Evolutionary conservation across 2,888 invertebrate species (phyloP), one percentile per base, ranked within the genome.

Genomic region (Acleris holmiana): DNA sequence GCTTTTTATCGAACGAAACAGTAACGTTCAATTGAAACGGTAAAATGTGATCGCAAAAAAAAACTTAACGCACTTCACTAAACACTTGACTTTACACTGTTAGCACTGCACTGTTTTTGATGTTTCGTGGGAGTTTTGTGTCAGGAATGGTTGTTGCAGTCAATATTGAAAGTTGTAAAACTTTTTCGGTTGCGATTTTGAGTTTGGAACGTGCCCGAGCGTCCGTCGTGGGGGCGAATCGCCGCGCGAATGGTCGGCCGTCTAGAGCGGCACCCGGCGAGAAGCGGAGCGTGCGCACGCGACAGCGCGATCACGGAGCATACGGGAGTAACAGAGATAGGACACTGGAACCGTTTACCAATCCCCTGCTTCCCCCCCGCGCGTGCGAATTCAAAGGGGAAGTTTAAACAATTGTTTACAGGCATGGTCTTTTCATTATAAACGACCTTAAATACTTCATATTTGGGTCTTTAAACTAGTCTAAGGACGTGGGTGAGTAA

Each of bases 1-100:
- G 85, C 81, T 88, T 88, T 83, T 89, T 84, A 84, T 85, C 78
- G 80, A 88, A 86, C 85, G 77, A 86, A 90, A 89, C 89, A 89
- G 90, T 90, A 89, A 88, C 86, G 89, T 90, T 87, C 88, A 84
- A 88, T 83, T 84, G 81, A 83, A 89, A 89, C 89, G 87, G 89
- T 90, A 88, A 85, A 88, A 82, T 77, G 75, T 76, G 76, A 84
- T 83, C 81, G 85, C 83, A 84, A 83, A 86, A 85, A 81, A 84
- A 77, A 76, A 73, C 73, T 72, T 73, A 75, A 78, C 76, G 75
- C 89, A 90, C 90, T 85, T 83, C 88, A 89, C 78, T 69, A 82
- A 77, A 53, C 77, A 82, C 85, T 85, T 69, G 69, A 74, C 73
- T 73, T 75, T 74, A 78, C 76, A 76, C 71, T 69, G 71, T 72